Evolutionary conservation across 2,113 vertebrate species (phyloP).

Genomic region (Neolamprologus kungweensis): DNA sequence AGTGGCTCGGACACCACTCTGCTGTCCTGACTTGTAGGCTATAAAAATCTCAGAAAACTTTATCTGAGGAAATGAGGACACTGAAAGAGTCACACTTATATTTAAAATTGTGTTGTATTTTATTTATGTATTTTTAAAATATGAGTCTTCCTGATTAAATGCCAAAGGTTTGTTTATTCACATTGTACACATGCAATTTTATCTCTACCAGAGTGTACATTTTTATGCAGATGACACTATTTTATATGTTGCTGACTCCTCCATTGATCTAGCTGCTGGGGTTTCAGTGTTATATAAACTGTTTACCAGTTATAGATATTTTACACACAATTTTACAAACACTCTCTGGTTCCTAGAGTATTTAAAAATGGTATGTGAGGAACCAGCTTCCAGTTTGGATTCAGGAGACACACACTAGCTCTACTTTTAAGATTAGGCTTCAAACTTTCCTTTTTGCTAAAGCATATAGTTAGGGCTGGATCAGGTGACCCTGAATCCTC

Average conservation of each 20-base stretch:
- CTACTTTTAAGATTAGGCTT: neutral
- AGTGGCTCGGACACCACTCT: neutral
- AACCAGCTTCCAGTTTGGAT: neutral
- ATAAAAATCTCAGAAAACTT: neutral
- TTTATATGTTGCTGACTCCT: neutral
- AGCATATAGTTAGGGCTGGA: neutral
- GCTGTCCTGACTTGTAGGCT: neutral
- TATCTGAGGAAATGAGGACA: neutral
- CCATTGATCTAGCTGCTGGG: neutral
- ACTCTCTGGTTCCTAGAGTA: neutral
- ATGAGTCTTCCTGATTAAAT: neutral
- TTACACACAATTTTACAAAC: neutral
- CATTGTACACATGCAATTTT: neutral
- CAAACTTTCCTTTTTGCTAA: neutral
- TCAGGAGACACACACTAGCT: neutral
- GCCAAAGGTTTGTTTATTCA: neutral
- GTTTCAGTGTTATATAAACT: neutral
- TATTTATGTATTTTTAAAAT: neutral
- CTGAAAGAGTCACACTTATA: no score
- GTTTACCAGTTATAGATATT: neutral
- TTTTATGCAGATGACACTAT: neutral
- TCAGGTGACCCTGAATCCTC: neutral
- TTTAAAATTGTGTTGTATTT: neutral
- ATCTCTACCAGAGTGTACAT: neutral
- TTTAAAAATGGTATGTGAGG: neutral